Evolutionary conservation across 1,140 invertebrate species (phyloP).

Genomic region (Trinorchestia longiramus): DNA sequence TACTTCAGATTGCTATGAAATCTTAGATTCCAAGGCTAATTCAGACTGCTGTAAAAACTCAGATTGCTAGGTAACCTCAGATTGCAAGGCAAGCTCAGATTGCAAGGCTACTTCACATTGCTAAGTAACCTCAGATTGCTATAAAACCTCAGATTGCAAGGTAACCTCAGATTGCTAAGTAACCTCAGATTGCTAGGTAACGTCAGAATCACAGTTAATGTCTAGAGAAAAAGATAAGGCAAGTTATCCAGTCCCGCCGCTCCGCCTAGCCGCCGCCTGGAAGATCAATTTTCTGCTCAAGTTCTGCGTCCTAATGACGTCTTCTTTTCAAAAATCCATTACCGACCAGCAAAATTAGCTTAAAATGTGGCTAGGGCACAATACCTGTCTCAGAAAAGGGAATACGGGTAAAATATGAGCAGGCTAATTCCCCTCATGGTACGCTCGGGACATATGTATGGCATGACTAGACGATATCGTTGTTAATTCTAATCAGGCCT

Average conservation of each 20-base stretch:
- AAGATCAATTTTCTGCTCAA: not conserved
- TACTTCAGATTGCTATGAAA: too few relatives aligned
- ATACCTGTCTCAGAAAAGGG: not conserved
- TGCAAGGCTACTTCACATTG: too few relatives aligned
- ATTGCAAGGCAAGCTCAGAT: too few relatives aligned
- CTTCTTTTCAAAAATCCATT: not conserved
- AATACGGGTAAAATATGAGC: not conserved
- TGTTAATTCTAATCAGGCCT: too few relatives aligned
- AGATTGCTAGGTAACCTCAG: too few relatives aligned
- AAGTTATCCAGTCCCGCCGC: not conserved
- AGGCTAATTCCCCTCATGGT: not conserved
- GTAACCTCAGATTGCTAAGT: too few relatives aligned
- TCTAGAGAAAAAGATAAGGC: not conserved
- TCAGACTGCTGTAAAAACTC: too few relatives aligned
- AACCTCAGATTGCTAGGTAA: not conserved
- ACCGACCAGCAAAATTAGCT: not conserved
- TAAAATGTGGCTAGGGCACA: not conserved
- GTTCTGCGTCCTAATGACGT: not conserved
- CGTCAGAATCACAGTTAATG: not conserved
- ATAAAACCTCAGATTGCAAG: too few relatives aligned
- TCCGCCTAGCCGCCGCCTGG: not conserved
- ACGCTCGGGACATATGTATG: too few relatives aligned
- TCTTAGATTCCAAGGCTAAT: too few relatives aligned
- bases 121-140: too few relatives aligned
- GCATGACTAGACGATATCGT: too few relatives aligned